These are phyloP conservation scores for Urechis unicinctus DNA, from an alignment of 2,888 invertebrate species.

Conservation along the genomic window DNA sequence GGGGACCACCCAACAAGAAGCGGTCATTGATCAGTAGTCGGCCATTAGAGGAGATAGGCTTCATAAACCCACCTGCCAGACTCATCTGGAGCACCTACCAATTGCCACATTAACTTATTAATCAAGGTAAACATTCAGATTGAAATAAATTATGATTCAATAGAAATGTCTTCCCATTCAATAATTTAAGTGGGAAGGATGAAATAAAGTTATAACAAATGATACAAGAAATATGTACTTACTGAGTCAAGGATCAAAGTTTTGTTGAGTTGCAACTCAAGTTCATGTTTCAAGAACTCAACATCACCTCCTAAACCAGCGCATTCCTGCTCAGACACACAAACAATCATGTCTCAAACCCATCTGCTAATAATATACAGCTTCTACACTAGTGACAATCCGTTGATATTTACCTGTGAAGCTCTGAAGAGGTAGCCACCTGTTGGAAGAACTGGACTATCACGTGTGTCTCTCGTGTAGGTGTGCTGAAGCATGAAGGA, in stretches of 20 bases:
- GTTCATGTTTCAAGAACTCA: constrained; percentile 78
- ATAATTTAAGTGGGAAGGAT: background rate
- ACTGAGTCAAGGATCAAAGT: constrained; percentile 61
- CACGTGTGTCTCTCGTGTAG: constrained; percentile 70
- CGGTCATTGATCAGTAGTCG: constrained; percentile 56
- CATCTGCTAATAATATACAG: no score
- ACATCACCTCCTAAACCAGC: constrained; percentile 88
- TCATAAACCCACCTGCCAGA: constrained; percentile 65
- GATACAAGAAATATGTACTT: constrained; percentile 33
- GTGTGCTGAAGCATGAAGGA: constrained; percentile 62
- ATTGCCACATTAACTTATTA: constrained; percentile 1
- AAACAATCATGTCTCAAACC: no score
- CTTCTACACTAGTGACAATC: background rate
- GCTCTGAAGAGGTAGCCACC: constrained; percentile 64
- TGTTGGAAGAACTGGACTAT: constrained; percentile 73
- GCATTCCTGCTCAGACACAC: constrained; percentile 61
- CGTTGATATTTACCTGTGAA: constrained; percentile 26
- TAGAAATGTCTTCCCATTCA: background rate
- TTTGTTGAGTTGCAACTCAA: constrained; percentile 66
- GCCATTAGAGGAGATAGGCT: constrained; percentile 50
- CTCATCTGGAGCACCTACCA: constrained; percentile 66
- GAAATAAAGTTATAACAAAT: background rate
- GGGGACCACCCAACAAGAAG: constrained; percentile 84
- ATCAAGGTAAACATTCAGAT: constrained; percentile 2
- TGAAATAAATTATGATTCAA: background rate